Evolutionary conservation across 2,888 invertebrate species (phyloP).

Genomic region (Pantelozetes paolii): DNA sequence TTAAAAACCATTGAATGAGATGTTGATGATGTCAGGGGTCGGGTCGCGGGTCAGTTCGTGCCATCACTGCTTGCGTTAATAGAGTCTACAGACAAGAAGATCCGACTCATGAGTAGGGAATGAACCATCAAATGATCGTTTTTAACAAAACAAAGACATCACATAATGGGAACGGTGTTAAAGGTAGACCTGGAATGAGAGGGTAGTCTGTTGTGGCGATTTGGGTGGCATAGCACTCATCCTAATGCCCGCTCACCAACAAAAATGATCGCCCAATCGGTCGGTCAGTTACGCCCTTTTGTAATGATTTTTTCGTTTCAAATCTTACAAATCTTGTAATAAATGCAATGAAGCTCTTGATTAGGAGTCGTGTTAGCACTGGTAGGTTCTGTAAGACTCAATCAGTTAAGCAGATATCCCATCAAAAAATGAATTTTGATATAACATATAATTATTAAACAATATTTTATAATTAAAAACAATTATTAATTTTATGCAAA

Average conservation of each 20-base stretch:
- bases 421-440: not conserved
- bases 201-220: not conserved
- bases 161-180: not conserved
- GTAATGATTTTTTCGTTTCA: not conserved
- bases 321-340: no score
- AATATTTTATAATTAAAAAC: not conserved
- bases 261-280: slow-evolving; percentile 26
- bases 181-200: not conserved
- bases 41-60: slow-evolving; percentile 30
- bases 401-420: not conserved
- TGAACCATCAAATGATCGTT: slow-evolving; percentile 27
- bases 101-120: slow-evolving; percentile 14
- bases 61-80: slow-evolving; percentile 21
- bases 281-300: slow-evolving; percentile 36
- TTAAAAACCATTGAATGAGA: slow-evolving; percentile 26
- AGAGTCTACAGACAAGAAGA: not conserved
- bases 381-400: not conserved
- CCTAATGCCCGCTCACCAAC: not conserved
- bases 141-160: slow-evolving; percentile 35
- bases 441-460: no score
- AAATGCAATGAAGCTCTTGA: not conserved
- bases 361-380: no score
- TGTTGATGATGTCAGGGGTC: slow-evolving; percentile 31
- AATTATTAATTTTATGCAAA: slow-evolving; percentile 21
- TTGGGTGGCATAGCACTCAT: slow-evolving; percentile 31